Evolutionary conservation across 2,113 vertebrate genomes (phyloP), one percentile per base, ranked within the genome.

Genomic region (Etia nguti): DNA sequence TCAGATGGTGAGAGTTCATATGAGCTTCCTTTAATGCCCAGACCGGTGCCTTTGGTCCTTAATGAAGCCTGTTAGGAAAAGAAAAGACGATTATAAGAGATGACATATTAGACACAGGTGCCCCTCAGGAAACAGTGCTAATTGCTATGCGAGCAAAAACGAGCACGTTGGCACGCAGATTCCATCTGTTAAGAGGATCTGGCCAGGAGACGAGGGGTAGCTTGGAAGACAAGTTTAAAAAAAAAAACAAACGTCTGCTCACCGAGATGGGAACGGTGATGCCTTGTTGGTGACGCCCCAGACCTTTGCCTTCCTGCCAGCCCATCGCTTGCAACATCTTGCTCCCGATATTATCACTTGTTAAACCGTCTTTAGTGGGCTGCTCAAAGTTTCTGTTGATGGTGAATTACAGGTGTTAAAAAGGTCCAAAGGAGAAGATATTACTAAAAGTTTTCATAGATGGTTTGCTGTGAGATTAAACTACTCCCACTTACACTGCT

Each of bases 251-350:
- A 50, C 54, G 24, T 26, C 16, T 73, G 22, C 38, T 95, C 86
- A 98, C 98, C 94, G 98, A 96, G 90, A 99, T 98, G 98, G 98
- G 98, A 43, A 98, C 94, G 2, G 98, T 99, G 92, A 99, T 99
- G 88, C 99, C 98, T 91, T 99, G 98, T 80, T 98, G 98, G 90
- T 99, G 99, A 55, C 98, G 96, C 29, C 99, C 98, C 31, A 99
- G 96, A 31, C 98, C 98, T 0, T 97, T 98, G 7, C 99, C 98
- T 96, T 99, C 98, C 92, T 98, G 97, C 98, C 99, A 99, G 65
- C 98, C 98, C 99, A 99, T 99, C 43, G 99, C 98, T 92, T 99
- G 98, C 43, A 99, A 97, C 99, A 99, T 99, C 94, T 99, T 99
- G 95, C 98, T 99, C 77, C 98, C 98, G 4, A 99, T 99, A 73